Evolutionary conservation across 2,113 vertebrate species (phyloP), one percentile per base, ranked within the genome.

Genomic region (Andinoacara biseriatus): DNA sequence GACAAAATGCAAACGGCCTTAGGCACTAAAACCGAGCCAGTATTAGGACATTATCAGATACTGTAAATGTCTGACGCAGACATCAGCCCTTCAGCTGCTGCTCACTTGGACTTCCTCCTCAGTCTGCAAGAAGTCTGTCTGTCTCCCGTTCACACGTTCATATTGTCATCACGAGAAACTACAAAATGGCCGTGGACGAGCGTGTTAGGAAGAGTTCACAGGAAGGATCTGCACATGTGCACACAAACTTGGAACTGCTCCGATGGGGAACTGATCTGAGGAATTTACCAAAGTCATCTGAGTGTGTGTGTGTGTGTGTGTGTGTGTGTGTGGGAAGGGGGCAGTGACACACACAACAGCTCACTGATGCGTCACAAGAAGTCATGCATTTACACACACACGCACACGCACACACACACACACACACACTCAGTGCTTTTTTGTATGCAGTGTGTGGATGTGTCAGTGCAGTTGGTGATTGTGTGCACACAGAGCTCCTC

Each of bases 401-500:
- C 40, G 13, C 40, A 43, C 40, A 43, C 40, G 11, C 11, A 52
- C 52, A 56, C 54, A 10, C 52, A 52, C 52, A 38, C 62, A 24
- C 7, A 62, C 58, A n/a, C 61, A 22, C 61, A 40, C 7, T 40
- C 35, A 0, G 61, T 10, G 38, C 38, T 10, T 18, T 46, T 2
- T 0, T 10, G 40, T 4, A 4, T 63, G 65, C 65, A 20, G 65
- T 69, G 65, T 69, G 65, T 65, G 63, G 38, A 1, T 15, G 63
- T 49, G 46, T 49, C 3, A 14, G 11, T 13, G 3, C 11, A 43
- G 40, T 43, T 4, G 3, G 40, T 14, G 40, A 11, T 15, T 46
- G 43, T 46, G 63, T 18, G 62, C 63, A 85, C 62, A 95, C 93
- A 93, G 83, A 91, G 91, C 69, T 59, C 74, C 86, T 79, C 91